Conservation (phyloP, 2,113 vertebrate genomes). For the Condylura cristata region DNA sequence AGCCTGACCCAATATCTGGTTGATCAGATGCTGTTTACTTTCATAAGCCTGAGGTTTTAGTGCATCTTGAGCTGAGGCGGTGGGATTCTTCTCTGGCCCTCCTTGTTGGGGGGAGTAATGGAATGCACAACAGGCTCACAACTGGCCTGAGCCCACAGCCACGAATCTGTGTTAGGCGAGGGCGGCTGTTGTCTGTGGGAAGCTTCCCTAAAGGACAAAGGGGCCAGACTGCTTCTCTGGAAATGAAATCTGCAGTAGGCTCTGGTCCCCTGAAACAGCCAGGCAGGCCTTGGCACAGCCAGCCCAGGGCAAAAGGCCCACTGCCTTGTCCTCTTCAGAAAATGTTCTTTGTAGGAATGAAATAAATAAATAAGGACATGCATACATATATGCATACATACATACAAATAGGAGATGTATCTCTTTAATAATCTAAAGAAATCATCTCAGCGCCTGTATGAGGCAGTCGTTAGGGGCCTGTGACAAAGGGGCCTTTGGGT, state of each 20-base stretch:
- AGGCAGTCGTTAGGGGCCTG: slow-evolving; percentile 79
- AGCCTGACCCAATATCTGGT: slow-evolving; percentile 79
- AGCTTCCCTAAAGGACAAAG: slow-evolving; percentile 66
- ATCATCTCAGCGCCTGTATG: slow-evolving; percentile 74
- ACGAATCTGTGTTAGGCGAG: not conserved
- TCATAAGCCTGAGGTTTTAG: slow-evolving; percentile 77
- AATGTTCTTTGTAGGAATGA: slow-evolving; percentile 57
- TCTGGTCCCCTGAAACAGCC: not conserved
- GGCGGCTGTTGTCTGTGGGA: not conserved
- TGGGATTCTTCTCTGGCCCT: slow-evolving; percentile 52
- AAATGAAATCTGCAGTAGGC: slow-evolving; percentile 61
- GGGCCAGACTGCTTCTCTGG: slow-evolving; percentile 68
- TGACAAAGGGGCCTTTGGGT: slow-evolving; percentile 82
- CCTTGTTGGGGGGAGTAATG: slow-evolving; percentile 55
- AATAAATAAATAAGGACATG: slow-evolving; percentile 59
- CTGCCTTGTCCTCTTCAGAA: slow-evolving; percentile 28
- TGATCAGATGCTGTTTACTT: slow-evolving; percentile 81
- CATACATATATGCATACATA: slow-evolving; percentile 73
- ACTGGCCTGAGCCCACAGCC: not conserved
- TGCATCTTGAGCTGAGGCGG: slow-evolving; percentile 59
- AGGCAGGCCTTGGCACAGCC: not conserved
- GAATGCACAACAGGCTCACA: slow-evolving; percentile 64
- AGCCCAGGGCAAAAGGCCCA: slow-evolving; percentile 53
- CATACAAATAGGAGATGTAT: slow-evolving; percentile 77
- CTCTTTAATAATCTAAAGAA: slow-evolving; percentile 84